Evolutionary conservation across 2,797 vertebrate genomes (phyloP), one percentile per base, ranked within the genome.

Genomic region (Clarias pachynema): DNA sequence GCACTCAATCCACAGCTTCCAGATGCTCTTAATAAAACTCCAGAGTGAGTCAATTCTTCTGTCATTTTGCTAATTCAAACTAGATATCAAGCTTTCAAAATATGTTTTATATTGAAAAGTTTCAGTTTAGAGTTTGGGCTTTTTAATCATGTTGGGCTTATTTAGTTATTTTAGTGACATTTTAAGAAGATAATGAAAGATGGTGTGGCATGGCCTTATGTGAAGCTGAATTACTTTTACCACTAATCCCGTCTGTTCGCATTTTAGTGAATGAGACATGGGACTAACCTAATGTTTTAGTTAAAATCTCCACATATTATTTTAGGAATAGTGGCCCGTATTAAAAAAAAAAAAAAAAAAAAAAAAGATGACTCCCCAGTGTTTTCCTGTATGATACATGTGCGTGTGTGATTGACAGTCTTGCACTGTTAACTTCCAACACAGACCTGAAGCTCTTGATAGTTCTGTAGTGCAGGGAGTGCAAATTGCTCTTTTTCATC

Each of bases 1-100:
- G 18, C 81, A 69, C 70, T 79, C 78, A 87, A 83, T 59, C 84
- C 73, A 79, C 77, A 72, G 49, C 31, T 81, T 70, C 75, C 81
- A 26, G 63, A 60, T 44, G 60, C 56, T 15, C 73, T 77, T 81
- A 86, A 72, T 49, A 77, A 66, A 81, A 75, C 84, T 75, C 7
- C 34, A 34, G 82, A 83, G 89, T 90, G 84, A 72, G 86, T 77
- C 9, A 1, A 63, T 24, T 26, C n/a, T 72, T 59, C 74, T 34
- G 16, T 3, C 49, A 37, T n/a, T 66, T 77, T 66, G 18, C 15
- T 29, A 24, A 80, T 80, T 80, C 15, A 49, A 40, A 12, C 4
- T 49, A 80, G 59, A 16, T 68, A 16, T 16, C 22, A 5, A 57
- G 10, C 7, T 40, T 63, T 60, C 16, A 59, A 5, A 59, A 2